phyloP scores from a whole-genome alignment of 1,140 invertebrate genomes.

The Parasteatoda tepidariorum region DNA sequence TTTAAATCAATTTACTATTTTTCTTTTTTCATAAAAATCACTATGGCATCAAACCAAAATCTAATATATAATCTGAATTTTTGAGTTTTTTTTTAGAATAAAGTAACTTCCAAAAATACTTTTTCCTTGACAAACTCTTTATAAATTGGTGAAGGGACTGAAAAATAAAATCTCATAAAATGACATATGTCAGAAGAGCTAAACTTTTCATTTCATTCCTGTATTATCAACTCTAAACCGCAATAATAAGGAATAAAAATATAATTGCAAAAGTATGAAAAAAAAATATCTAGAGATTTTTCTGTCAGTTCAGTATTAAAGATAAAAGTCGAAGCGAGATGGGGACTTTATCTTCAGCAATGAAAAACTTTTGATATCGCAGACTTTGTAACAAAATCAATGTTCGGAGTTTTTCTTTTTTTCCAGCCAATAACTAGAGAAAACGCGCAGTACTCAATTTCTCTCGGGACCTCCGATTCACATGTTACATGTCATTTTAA shows the following conservation, averaged over 20 bases:
- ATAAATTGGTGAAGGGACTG: no score
- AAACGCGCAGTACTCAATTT: conserved; percentile 34
- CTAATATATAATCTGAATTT: no score
- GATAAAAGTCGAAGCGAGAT: conserved; percentile 22
- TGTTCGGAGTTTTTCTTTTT: conserved; percentile 14
- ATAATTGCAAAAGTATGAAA: conserved; percentile 17
- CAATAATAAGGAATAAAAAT: conserved; percentile 2
- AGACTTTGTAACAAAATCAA: conserved; percentile 33
- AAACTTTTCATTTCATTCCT: conserved; percentile 38
- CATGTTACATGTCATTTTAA: conserved; percentile 47
- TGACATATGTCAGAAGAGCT: conserved; percentile 24
- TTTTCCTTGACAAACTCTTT: no score
- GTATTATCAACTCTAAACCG: not conserved
- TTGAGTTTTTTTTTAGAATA: no score
- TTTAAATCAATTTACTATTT: no score
- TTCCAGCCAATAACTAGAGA: conserved; percentile 35
- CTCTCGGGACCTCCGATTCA: conserved; percentile 15
- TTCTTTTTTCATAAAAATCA: no score
- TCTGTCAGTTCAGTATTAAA: conserved; percentile 43
- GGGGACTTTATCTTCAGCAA: conserved; percentile 28
- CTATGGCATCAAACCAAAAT: no score
- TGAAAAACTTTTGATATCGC: conserved; percentile 49
- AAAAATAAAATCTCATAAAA: no score
- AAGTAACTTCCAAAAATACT: no score
- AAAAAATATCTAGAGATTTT: conserved; percentile 20